Conservation (phyloP, 2,113 vertebrate species). For the Cygnus atratus region DNA sequence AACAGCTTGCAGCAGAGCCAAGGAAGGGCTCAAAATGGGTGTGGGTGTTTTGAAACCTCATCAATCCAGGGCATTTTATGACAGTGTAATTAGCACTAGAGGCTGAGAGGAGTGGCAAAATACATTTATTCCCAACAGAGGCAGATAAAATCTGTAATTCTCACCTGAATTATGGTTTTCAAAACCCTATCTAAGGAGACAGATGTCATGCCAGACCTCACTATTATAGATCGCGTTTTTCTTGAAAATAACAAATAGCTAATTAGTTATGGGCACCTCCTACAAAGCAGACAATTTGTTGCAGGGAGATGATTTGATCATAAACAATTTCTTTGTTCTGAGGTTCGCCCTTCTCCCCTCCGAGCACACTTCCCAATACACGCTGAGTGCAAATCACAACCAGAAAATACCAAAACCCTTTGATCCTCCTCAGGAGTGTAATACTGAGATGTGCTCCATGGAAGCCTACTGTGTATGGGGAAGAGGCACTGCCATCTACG, state of each 20-base stretch:
- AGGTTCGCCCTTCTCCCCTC: background rate
- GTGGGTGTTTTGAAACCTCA: slow-evolving; percentile 6
- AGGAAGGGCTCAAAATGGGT: background rate
- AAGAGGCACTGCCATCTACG: background rate
- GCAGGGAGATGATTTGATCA: background rate
- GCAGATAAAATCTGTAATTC: slow-evolving; percentile 31
- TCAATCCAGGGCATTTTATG: slow-evolving; percentile 33
- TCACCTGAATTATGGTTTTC: slow-evolving; percentile 44
- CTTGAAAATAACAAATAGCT: slow-evolving; percentile 50
- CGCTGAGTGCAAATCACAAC: background rate
- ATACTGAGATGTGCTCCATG: background rate
- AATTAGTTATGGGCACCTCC: slow-evolving; percentile 34
- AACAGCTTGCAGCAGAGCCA: background rate
- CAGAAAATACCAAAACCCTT: background rate
- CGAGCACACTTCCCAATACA: background rate
- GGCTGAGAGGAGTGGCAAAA: slow-evolving; percentile 52
- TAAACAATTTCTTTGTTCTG: background rate
- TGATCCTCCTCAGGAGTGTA: background rate
- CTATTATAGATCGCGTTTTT: slow-evolving; percentile 30
- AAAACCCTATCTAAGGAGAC: slow-evolving; percentile 24
- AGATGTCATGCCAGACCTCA: slow-evolving; percentile 9
- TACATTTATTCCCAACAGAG: slow-evolving; percentile 42
- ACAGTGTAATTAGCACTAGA: slow-evolving; percentile 44
- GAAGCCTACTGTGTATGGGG: background rate
- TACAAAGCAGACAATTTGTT: slow-evolving; percentile 3